Percentiles rank a stretch among this genome's conserved stretches.
phyloP scores from a whole-genome alignment of 2,797 vertebrate genomes.

The Sebastes minor region DNA sequence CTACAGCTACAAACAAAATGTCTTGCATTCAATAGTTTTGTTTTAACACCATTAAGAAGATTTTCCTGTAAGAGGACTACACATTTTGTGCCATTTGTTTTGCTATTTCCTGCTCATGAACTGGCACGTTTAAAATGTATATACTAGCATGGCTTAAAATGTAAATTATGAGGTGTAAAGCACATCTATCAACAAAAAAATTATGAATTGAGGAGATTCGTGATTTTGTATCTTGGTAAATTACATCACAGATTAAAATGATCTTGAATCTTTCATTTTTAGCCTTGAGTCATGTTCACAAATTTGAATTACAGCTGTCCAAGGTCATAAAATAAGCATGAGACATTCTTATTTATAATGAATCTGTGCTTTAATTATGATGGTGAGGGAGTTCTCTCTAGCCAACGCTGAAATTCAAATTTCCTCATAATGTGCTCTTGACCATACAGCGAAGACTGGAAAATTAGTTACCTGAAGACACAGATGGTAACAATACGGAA shows the following conservation, averaged over 20 bases:
- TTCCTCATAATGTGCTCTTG: constrained; percentile 17
- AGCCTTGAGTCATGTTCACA: constrained; percentile 44
- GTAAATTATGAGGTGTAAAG: not conserved
- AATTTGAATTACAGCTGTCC: constrained; percentile 35
- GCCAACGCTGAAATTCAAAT: constrained; percentile 40
- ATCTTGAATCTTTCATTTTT: constrained; percentile 23
- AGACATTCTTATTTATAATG: constrained; percentile 36
- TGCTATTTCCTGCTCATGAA: not conserved
- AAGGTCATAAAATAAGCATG: constrained; percentile 46
- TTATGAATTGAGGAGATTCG: not conserved
- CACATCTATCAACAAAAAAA: not conserved
- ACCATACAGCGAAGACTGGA: not conserved
- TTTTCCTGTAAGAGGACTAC: not conserved
- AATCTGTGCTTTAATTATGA: constrained; percentile 38
- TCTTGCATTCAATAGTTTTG: not conserved
- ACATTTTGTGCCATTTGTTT: not conserved
- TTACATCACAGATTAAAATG: constrained; percentile 2
- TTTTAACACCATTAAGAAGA: not conserved
- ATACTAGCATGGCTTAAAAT: not conserved
- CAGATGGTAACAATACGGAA: constrained; percentile 12
- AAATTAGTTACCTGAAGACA: constrained; percentile 42
- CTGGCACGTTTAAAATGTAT: not conserved
- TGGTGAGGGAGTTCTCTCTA: not conserved
- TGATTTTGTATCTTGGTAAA: constrained; percentile 7
- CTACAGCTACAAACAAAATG: not conserved